Evolutionary conservation across 2,797 vertebrate genomes (phyloP).

Genomic region (Syngnathus rostellatus): DNA sequence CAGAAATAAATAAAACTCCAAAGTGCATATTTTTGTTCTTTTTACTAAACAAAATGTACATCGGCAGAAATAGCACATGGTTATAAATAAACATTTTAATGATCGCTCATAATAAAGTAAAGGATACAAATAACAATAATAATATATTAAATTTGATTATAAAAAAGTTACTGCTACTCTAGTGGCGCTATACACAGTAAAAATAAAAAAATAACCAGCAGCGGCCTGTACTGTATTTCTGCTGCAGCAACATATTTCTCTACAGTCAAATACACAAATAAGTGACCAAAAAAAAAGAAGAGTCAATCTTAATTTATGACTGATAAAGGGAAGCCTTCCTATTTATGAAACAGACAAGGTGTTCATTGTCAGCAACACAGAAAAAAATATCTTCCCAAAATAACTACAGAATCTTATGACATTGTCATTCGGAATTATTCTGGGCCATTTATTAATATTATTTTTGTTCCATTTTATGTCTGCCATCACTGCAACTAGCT

Average conservation of each 20-base stretch:
- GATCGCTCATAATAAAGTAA: constrained; percentile 68
- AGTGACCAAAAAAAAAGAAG: not conserved
- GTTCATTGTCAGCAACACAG: not conserved
- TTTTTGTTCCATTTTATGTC: not conserved
- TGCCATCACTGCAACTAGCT: not conserved
- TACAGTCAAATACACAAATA: constrained; percentile 25
- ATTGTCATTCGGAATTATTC: not conserved
- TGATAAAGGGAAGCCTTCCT: not conserved
- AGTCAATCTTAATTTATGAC: not conserved
- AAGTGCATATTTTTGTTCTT: constrained; percentile 26
- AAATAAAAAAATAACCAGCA: constrained; percentile 58
- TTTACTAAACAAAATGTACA: constrained; percentile 61
- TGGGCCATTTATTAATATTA: no score
- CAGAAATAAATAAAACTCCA: constrained; percentile 5
- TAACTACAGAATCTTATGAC: not conserved
- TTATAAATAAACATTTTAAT: constrained; percentile 79
- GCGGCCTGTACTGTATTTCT: constrained; percentile 38
- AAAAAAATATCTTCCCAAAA: not conserved
- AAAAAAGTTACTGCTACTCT: constrained; percentile 71
- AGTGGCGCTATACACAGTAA: constrained; percentile 73
- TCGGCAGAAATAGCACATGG: constrained; percentile 64
- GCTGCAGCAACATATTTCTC: constrained; percentile 45
- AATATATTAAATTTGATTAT: constrained; percentile 91
- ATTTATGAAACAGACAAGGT: not conserved
- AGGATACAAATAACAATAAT: constrained; percentile 31